Percentiles rank a stretch among this genome's conserved stretches.
phyloP scores from a whole-genome alignment of 35 echinoderm and acorn worm genomes.

The Ptychodera flava region DNA sequence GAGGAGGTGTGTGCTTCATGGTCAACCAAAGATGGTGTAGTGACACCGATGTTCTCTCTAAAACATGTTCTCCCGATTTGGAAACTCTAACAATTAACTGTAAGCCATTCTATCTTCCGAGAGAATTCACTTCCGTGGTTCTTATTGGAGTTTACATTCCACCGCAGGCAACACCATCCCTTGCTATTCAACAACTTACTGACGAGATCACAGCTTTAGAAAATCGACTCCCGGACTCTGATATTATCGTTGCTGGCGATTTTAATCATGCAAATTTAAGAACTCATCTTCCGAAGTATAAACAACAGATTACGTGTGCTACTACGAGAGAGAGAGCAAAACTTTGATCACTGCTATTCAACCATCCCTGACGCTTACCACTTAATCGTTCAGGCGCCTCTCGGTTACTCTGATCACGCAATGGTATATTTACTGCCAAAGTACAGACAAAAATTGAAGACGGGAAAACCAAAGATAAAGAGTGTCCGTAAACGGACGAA shows the following conservation, averaged over 20 bases:
- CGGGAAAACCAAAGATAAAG: not conserved
- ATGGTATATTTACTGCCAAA: slow-evolving; percentile 19
- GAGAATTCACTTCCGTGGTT: slow-evolving; percentile 9
- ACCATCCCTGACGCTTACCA: not conserved
- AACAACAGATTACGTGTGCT: slow-evolving; percentile 2
- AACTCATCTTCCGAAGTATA: slow-evolving; percentile 5
- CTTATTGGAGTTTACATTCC: slow-evolving; percentile 11
- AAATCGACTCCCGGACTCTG: slow-evolving; percentile 3
- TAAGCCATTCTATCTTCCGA: slow-evolving; percentile 21
- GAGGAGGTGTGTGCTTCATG: slow-evolving; percentile 15
- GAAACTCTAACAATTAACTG: not conserved
- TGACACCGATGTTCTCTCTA: slow-evolving; percentile 1
- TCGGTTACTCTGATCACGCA: slow-evolving; percentile 18
- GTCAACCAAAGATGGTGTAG: slow-evolving; percentile 26
- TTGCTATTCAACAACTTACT: slow-evolving; percentile 8
- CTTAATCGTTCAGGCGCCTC: slow-evolving; percentile 7
- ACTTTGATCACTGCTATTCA: slow-evolving; percentile 5
- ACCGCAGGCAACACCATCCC: not conserved
- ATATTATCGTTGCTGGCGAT: slow-evolving; percentile 4
- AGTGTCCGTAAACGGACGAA: slow-evolving; percentile 7
- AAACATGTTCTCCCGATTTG: not conserved
- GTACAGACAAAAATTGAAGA: slow-evolving; percentile 21
- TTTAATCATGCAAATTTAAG: slow-evolving; percentile 28
- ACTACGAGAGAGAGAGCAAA: not conserved
- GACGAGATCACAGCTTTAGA: not conserved